Evolutionary conservation across 2,113 vertebrate species (phyloP).

Genomic region (Oceanodroma tethys): DNA sequence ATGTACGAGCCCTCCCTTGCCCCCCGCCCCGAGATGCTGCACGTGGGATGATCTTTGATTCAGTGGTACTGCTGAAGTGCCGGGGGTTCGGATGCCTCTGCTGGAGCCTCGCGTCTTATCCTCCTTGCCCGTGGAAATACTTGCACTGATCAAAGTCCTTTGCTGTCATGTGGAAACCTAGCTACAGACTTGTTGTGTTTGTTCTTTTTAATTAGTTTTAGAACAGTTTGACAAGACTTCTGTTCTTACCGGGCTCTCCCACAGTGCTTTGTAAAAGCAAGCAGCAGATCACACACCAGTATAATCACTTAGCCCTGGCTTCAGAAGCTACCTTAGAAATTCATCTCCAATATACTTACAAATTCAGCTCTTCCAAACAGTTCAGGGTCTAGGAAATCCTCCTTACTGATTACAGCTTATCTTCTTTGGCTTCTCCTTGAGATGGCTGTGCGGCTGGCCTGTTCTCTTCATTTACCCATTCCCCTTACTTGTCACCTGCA

Average conservation of each 20-base stretch:
- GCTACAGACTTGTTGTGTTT: neutral
- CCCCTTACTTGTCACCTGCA: neutral
- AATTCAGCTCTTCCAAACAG: neutral
- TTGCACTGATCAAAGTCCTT: conserved; percentile 16
- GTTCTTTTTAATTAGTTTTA: conserved; percentile 11
- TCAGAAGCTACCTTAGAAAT: neutral
- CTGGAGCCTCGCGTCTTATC: neutral
- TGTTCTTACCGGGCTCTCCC: neutral
- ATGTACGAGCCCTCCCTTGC: neutral
- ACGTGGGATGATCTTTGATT: neutral
- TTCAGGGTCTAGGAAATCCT: neutral
- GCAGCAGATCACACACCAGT: neutral
- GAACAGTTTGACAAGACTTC: neutral
- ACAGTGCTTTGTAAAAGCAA: neutral
- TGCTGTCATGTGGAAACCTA: neutral
- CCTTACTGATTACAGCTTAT: neutral
- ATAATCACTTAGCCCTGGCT: neutral
- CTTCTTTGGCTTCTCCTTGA: neutral
- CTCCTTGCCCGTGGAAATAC: neutral
- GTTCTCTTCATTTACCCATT: neutral
- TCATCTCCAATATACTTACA: neutral
- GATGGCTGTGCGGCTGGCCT: neutral
- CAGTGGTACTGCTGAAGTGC: neutral
- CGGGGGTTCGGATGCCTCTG: neutral
- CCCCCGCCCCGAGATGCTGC: neutral